These are phyloP conservation scores for Atopsyche davidsoni DNA, from an alignment of 1,140 invertebrate species.

Conservation along the genomic window DNA sequence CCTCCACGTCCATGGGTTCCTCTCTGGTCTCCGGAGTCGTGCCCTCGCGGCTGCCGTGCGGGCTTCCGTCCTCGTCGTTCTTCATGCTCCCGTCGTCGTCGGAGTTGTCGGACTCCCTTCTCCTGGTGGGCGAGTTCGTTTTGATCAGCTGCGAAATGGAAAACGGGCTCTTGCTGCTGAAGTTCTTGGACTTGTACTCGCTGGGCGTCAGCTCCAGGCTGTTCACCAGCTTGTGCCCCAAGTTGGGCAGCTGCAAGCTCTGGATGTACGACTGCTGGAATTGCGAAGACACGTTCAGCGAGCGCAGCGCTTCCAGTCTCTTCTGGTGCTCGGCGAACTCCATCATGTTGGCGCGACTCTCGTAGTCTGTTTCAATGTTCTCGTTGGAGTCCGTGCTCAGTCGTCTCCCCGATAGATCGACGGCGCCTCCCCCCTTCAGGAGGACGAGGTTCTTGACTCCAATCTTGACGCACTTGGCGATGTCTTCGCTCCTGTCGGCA, in stretches of 20 bases:
- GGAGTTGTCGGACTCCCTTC: conserved; percentile 46
- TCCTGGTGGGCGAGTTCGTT: conserved; percentile 46
- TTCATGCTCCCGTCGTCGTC: conserved; percentile 39
- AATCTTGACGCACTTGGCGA: conserved; percentile 37
- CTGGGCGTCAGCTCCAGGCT: conserved; percentile 20
- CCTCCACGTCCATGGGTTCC: conserved; percentile 29
- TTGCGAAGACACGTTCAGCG: conserved; percentile 25
- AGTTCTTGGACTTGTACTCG: conserved; percentile 37
- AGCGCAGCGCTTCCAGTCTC: conserved; percentile 14
- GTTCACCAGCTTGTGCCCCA: conserved; percentile 7
- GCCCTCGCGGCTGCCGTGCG: conserved; percentile 7
- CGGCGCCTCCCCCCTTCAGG: conserved; percentile 41
- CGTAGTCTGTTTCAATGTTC: conserved; percentile 37
- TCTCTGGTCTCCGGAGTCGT: conserved; percentile 14
- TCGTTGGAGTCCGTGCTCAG: conserved; percentile 48
- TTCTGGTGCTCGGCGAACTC: conserved; percentile 28
- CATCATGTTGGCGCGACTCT: conserved; percentile 4
- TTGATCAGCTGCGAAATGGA: conserved; percentile 50
- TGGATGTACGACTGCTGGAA: conserved; percentile 48
- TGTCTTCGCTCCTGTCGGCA: conserved; percentile 19
- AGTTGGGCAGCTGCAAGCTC: conserved; percentile 39
- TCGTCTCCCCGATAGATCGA: conserved; percentile 42
- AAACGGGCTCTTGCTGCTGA: conserved; percentile 51
- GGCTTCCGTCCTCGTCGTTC: conserved; percentile 21
- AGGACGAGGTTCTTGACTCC: conserved; percentile 47